Percentiles rank a stretch among this genome's conserved stretches.
These are phyloP conservation scores for Phengaris alcon DNA, from an alignment of 2,888 invertebrate species.

Conservation along the genomic window DNA sequence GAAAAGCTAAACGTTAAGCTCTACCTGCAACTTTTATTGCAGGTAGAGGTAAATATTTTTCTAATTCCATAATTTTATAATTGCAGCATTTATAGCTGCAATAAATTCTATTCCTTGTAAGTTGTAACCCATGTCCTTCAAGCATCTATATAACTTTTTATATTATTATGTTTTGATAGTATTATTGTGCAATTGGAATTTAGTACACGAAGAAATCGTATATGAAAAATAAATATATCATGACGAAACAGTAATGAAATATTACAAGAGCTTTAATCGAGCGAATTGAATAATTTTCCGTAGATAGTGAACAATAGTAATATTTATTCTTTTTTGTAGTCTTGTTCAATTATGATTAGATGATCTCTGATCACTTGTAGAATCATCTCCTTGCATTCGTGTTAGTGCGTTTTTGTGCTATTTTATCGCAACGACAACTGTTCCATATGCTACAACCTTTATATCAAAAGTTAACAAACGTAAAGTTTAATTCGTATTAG, in stretches of 20 bases:
- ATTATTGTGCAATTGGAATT: background rate
- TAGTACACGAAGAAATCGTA: background rate
- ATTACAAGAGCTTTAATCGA: background rate
- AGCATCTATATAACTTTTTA: background rate
- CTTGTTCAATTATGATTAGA: background rate
- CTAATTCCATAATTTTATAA: too few relatives aligned
- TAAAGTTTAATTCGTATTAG: slow-evolving; percentile 14
- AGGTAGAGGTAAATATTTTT: too few relatives aligned
- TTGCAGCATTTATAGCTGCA: too few relatives aligned
- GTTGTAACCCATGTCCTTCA: too few relatives aligned
- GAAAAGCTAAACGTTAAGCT: too few relatives aligned
- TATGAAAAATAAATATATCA: background rate
- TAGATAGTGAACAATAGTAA: background rate
- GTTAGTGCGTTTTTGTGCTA: background rate
- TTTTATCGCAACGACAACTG: background rate
- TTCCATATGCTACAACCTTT: background rate
- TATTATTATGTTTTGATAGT: background rate
- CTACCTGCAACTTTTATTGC: too few relatives aligned
- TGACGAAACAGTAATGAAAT: background rate
- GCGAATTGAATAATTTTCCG: background rate
- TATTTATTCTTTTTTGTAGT: background rate
- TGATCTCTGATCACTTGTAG: background rate
- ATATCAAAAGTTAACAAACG: slow-evolving; percentile 16
- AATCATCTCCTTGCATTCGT: background rate
- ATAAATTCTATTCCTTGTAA: too few relatives aligned